Base-by-base conservation (phyloP, 2,888 invertebrate genomes). In the Tricholauxania praeusta region DNA sequence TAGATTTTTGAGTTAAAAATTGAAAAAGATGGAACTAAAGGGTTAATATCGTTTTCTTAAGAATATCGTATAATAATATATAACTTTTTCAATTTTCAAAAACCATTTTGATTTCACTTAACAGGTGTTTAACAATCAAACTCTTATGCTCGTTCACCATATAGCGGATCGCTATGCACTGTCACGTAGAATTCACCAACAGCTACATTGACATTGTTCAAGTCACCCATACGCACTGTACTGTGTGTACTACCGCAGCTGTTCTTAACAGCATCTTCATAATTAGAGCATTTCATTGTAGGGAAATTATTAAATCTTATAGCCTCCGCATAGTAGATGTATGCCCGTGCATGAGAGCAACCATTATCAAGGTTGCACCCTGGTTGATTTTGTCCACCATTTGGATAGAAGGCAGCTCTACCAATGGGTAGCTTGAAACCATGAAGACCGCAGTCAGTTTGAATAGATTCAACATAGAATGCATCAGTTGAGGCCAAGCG, bases 381-480 rank as follows among this genome's bases (percentile, higher is more conserved):
- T 80, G 87, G 83, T 85, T 90, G 89, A 84, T 87, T 87, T 85
- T 88, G 89, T 86, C 88, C 85, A 76, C 85, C 85, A 87, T 88
- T 89, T 84, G 88, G 89, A 87, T 89, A 89, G 85, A 89, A 88
- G 83, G 87, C 87, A 82, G 85, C 86, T 82, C 86, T 86, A 48
- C 83, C 83, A 60, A 84, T 80, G n/a, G 83, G 83, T 71, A 78
- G 67, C 28, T 81, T 71, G 69, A 82, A 83, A 19, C 84, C 83
- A 49, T 82, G 72, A 6, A 59, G 15, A 14, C 81, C 82, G 12
- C 78, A 83, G 75, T 80, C 78, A 0, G 84, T 84, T 14, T 84
- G 84, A 69, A 83, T 82, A 0, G 80, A 78, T 70, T 84, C 82
- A 7, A 83, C 83, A 64, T 82, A 84, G 0, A 53, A 15, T 19